phyloP scores from a whole-genome alignment of 2,797 vertebrate species.

The Pipistrellus nathusii region DNA sequence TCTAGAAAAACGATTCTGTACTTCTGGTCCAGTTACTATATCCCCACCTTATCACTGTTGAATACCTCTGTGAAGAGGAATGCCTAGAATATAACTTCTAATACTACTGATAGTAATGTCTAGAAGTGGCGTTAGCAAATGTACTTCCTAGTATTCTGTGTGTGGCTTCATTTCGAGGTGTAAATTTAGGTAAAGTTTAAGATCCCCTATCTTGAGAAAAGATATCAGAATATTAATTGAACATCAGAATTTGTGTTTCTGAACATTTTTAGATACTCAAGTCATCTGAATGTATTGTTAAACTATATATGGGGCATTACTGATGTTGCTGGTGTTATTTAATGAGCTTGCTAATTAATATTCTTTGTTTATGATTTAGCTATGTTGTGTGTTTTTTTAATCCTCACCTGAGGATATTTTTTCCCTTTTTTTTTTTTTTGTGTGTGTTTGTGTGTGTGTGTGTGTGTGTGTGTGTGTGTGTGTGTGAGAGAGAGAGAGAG shows the following conservation, averaged over 20 bases:
- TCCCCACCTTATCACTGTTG: background rate
- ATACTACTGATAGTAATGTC: background rate
- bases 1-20: background rate
- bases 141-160: background rate
- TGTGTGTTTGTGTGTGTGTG: no score
- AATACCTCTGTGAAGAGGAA: background rate
- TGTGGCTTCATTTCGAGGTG: background rate
- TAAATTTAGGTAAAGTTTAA: background rate
- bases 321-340: background rate
- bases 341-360: constrained; percentile 25
- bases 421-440: no score
- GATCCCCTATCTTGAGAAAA: background rate
- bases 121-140: background rate
- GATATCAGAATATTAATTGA: background rate
- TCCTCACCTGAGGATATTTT: no score
- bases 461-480: no score
- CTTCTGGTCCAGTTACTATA: background rate
- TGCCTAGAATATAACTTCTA: background rate
- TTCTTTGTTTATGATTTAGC: background rate
- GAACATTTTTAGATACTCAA: background rate
- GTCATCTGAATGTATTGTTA: background rate
- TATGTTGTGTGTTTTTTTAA: background rate
- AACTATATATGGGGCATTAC: background rate
- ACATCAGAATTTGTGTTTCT: background rate
- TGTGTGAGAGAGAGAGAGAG: no score